Conservation (phyloP, 2,888 invertebrate species). For the Aspidiotus destructor region DNA sequence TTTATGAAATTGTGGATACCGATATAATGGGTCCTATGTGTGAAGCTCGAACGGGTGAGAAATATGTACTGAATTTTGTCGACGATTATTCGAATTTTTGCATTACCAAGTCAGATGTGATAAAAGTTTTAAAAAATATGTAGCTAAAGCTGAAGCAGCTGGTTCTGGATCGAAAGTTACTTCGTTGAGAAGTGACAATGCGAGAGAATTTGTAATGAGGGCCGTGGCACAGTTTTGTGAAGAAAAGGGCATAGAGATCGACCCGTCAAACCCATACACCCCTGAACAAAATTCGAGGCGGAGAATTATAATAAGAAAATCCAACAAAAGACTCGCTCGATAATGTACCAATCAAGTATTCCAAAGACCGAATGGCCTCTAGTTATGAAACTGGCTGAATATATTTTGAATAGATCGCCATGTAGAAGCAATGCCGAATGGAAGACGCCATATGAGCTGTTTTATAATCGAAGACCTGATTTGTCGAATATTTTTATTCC, state of each 20-base stretch:
- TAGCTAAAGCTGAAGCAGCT: neutral
- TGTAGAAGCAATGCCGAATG: neutral
- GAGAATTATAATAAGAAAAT: constrained; percentile 30
- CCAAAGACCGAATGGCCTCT: neutral
- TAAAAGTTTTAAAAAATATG: neutral
- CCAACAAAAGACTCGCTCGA: neutral
- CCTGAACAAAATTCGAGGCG: constrained; percentile 30
- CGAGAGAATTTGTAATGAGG: neutral
- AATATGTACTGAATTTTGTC: constrained; percentile 5
- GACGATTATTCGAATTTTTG: neutral
- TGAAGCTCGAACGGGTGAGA: neutral
- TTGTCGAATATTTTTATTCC: neutral
- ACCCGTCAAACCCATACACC: constrained; percentile 27
- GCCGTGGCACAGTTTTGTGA: constrained; percentile 36
- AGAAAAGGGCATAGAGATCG: constrained; percentile 26
- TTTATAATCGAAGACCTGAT: constrained; percentile 1
- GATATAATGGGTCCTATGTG: neutral
- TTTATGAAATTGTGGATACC: neutral
- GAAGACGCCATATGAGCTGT: constrained; percentile 3
- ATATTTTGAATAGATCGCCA: constrained; percentile 1
- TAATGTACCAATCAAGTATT: neutral
- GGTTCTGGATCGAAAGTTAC: neutral
- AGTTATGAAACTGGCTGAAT: neutral
- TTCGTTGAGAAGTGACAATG: neutral
- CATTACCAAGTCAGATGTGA: neutral